Evolutionary conservation across 2,797 vertebrate genomes (phyloP), one percentile per base, ranked within the genome.

Genomic region (Melanotaenia maccullochi): DNA sequence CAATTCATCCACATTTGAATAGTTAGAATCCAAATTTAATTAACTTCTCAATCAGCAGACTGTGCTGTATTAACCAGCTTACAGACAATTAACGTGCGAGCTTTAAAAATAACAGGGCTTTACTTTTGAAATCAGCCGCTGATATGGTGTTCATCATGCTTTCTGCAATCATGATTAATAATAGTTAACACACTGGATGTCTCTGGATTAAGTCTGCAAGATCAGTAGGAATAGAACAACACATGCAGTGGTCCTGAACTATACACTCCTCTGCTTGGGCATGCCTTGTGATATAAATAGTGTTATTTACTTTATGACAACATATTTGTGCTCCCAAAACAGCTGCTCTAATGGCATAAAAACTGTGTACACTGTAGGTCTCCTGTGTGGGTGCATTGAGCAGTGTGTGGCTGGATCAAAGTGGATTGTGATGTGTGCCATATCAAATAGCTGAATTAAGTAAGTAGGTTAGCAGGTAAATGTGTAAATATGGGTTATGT

Each of bases 11-110:
- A 73, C 73, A 66, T 80, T 87, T 85, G 64, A 75, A 85, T 85
- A 79, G 72, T 85, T 70, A 76, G 78, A 85, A 85, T 84, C 76
- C 52, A 82, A 85, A 85, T 61, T 79, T 74, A 89, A 85, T 90
- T 87, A 86, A 75, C 69, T 76, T 65, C 75, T 82, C 75, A 64
- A 71, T 86, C 78, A 78, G 76, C 47, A 80, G 78, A 64, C 54
- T 73, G 68, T 52, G 68, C 59, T 54, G 71, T 59, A 75, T 87
- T 90, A 83, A 78, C 70, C 74, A 79, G 81, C 88, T 90, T 83
- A 85, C 33, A 57, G 72, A 63, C 73, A 76, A 86, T 85, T 84
- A 88, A 82, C 75, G 69, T 75, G 61, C 52, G 69, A 42, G 52
- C 60, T 63, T 71, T 57, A 49, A 52, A 76, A 78, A 73, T 24